phyloP scores from a whole-genome alignment of 2,113 vertebrate genomes.

The Cebus imitator region DNA sequence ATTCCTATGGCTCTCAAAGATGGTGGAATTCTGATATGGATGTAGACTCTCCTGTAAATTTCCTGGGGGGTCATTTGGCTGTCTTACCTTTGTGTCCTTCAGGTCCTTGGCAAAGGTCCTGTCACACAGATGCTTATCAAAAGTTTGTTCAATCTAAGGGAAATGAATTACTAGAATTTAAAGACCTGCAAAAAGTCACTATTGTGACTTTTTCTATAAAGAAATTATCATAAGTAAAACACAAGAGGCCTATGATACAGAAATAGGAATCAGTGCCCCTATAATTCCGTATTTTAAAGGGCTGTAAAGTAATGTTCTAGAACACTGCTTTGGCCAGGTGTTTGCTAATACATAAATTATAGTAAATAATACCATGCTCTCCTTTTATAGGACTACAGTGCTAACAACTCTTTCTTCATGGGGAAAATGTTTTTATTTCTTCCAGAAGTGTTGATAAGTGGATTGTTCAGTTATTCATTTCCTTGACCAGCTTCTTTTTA shows the following conservation, averaged over 20 bases:
- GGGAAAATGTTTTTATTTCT: not conserved
- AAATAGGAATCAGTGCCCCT: not conserved
- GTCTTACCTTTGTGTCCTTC: not conserved
- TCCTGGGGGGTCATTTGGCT: not conserved
- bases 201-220: not conserved
- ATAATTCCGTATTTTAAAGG: not conserved
- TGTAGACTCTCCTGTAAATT: not conserved
- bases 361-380: not conserved
- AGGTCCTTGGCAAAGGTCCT: no score
- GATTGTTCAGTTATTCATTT: not conserved
- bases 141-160: slow-evolving; percentile 2
- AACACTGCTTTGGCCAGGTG: no score
- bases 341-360: not conserved
- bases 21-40: not conserved
- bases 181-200: not conserved
- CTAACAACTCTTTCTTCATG: not conserved
- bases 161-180: slow-evolving; percentile 14
- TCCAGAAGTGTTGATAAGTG: not conserved
- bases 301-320: no score
- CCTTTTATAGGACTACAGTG: not conserved
- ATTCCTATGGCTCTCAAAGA: not conserved
- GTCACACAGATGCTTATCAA: not conserved
- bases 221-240: slow-evolving; percentile 9
- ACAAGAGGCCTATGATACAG: not conserved
- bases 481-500: not conserved